Conservation (phyloP, 1,140 invertebrate genomes). For the Lordiphosa stackelbergi region DNA sequence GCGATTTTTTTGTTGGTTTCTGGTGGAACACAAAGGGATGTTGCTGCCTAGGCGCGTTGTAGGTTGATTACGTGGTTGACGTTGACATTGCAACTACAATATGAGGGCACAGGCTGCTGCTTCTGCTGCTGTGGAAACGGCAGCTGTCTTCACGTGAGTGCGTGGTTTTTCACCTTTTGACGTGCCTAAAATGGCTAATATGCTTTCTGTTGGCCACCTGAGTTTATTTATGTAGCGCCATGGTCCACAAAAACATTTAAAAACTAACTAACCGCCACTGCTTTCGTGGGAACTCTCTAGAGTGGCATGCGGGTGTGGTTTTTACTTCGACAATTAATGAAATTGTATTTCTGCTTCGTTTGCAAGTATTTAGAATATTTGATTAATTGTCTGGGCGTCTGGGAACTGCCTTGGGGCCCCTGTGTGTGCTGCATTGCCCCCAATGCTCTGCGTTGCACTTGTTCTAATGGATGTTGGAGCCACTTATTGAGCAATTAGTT, state of each 20-base stretch:
- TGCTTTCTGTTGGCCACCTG: conserved; percentile 32
- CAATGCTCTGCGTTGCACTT: conserved; percentile 51
- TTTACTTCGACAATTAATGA: conserved; percentile 67
- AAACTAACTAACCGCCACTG: conserved; percentile 25
- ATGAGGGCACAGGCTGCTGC: conserved; percentile 65
- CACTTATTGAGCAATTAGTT: conserved; percentile 69
- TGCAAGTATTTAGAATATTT: conserved; percentile 52
- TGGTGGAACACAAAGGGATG: conserved; percentile 43
- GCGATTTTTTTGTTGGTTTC: conserved; percentile 48
- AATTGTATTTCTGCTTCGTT: conserved; percentile 47
- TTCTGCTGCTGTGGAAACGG: conserved; percentile 43
- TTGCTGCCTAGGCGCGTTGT: conserved; percentile 47
- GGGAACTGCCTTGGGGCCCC: conserved; percentile 38
- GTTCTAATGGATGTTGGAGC: conserved; percentile 51
- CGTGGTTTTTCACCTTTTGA: conserved; percentile 55
- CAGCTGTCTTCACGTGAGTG: conserved; percentile 68
- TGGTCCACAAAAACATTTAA: conserved; percentile 10
- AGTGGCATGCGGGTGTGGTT: conserved; percentile 75
- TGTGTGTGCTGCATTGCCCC: conserved; percentile 23
- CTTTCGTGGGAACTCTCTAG: conserved; percentile 68
- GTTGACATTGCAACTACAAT: conserved; percentile 63
- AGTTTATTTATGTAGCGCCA: conserved; percentile 38
- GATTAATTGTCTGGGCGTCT: conserved; percentile 39
- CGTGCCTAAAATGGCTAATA: conserved; percentile 60
- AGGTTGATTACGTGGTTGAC: conserved; percentile 74